Conservation (phyloP, 2,113 vertebrate genomes). For the Elachura formosa region DNA sequence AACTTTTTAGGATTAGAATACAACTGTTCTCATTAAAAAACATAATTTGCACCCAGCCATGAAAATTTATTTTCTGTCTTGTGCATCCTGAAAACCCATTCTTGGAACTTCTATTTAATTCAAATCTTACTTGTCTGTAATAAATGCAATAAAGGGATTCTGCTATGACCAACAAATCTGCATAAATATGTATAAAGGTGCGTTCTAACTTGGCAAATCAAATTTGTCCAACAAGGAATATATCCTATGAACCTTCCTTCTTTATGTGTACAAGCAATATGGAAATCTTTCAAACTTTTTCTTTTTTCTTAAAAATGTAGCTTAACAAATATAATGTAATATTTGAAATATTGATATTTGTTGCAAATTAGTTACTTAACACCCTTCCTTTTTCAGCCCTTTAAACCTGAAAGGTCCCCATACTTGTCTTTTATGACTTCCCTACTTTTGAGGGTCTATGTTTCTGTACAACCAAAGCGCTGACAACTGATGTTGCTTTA, state of each 20-base stretch:
- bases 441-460: not conserved
- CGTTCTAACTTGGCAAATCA: not conserved
- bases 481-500: not conserved
- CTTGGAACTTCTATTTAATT: not conserved
- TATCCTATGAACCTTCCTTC: not conserved
- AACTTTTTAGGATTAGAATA: not conserved
- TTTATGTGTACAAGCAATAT: rapidly evolving
- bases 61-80: not conserved
- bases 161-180: not conserved
- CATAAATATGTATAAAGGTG: not conserved
- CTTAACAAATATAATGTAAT: not conserved
- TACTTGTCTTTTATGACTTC: not conserved
- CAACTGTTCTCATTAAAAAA: not conserved
- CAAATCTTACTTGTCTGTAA: not conserved
- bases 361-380: not conserved
- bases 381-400: not conserved
- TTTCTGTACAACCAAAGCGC: not conserved
- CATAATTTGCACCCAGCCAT: not conserved
- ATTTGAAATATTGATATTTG: not conserved
- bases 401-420: not conserved
- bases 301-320: not conserved
- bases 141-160: not conserved
- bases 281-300: not conserved
- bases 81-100: not conserved
- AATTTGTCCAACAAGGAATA: not conserved